Evolutionary conservation across 2,888 invertebrate species (phyloP).

Genomic region (Gortyna flavago): DNA sequence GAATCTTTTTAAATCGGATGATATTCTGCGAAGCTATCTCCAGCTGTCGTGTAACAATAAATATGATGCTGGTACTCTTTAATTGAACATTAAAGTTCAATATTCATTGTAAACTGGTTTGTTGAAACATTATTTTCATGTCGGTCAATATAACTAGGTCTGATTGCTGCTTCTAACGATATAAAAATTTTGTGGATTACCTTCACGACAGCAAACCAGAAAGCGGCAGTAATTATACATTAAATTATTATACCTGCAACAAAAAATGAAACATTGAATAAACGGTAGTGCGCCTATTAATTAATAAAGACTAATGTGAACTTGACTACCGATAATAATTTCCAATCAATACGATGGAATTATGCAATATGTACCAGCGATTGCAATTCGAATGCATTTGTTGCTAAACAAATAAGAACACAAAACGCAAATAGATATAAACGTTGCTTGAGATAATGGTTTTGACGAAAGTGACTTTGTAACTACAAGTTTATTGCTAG

Average conservation of each 20-base stretch:
- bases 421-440: conserved; percentile 16
- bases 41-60: conserved; percentile 54
- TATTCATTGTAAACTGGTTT: conserved; percentile 31
- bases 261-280: conserved; percentile 51
- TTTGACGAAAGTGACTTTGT: conserved; percentile 44
- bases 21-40: conserved; percentile 61
- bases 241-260: conserved; percentile 62
- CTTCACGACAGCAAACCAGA: conserved; percentile 56
- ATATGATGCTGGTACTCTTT: conserved; percentile 23
- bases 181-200: conserved; percentile 59
- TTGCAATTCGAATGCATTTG: conserved; percentile 52
- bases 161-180: conserved; percentile 39
- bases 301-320: conserved; percentile 37
- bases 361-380: conserved; percentile 47
- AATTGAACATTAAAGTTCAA: conserved; percentile 34
- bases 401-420: conserved; percentile 47
- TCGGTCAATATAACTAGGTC: conserved; percentile 47
- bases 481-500: conserved; percentile 35
- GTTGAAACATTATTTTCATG: conserved; percentile 33
- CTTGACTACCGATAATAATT: conserved; percentile 27
- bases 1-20: conserved; percentile 67
- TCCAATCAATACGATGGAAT: conserved; percentile 28
- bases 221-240: conserved; percentile 55
- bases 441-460: conserved; percentile 17
- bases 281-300: conserved; percentile 20